Percentiles rank a stretch among this genome's conserved stretches.
Conservation (phyloP, 2,888 invertebrate genomes). For the Opisthograptis luteolata region DNA sequence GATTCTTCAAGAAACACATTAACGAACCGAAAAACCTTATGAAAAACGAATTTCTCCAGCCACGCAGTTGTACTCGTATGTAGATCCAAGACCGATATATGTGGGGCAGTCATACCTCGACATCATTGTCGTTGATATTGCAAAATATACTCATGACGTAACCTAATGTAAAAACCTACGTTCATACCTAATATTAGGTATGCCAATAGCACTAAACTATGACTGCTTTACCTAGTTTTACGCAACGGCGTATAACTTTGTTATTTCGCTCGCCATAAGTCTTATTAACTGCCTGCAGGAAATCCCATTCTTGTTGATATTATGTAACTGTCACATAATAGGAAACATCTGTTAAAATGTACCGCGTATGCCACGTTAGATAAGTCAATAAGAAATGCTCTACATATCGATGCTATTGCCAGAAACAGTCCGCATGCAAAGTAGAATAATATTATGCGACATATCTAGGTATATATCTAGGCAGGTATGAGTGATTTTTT, state of each 20-base stretch:
- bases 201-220: neutral
- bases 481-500: too few relatives aligned
- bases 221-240: slow-evolving; percentile 13
- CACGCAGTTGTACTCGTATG: too few relatives aligned
- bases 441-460: neutral
- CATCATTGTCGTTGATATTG: too few relatives aligned
- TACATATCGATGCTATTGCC: neutral
- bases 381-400: slow-evolving; percentile 5
- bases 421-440: neutral
- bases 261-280: slow-evolving; percentile 22
- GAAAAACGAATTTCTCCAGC: too few relatives aligned
- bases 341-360: slow-evolving; percentile 24
- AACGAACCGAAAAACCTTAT: too few relatives aligned
- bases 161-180: too few relatives aligned
- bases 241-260: slow-evolving; percentile 26
- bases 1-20: too few relatives aligned
- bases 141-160: too few relatives aligned
- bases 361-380: slow-evolving; percentile 9
- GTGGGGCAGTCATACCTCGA: too few relatives aligned
- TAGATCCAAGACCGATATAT: too few relatives aligned
- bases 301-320: slow-evolving; percentile 35
- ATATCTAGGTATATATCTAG: too few relatives aligned
- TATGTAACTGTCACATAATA: slow-evolving; percentile 32
- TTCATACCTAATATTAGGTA: too few relatives aligned
- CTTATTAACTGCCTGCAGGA: slow-evolving; percentile 26